A percentile compares a stretch with the other conserved stretches of the same genome.
These are phyloP conservation scores for Lycaon pictus DNA, from an alignment of 2,113 vertebrate genomes.

Conservation along the genomic window DNA sequence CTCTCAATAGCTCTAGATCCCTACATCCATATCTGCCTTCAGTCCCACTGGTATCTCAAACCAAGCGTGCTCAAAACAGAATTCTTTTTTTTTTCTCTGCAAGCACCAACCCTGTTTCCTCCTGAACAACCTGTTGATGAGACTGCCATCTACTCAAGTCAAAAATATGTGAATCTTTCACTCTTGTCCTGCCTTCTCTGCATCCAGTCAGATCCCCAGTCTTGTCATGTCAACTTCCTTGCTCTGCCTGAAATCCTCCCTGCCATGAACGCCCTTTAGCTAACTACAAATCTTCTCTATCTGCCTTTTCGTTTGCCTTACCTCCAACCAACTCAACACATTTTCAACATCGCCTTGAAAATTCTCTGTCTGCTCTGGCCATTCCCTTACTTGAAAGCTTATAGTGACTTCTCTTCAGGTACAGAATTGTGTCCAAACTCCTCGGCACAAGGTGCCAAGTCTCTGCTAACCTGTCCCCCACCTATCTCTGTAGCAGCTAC, in stretches of 20 bases:
- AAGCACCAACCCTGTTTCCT: neutral
- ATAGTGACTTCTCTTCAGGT: neutral
- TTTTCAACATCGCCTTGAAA: neutral
- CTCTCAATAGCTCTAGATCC: neutral
- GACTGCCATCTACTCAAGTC: neutral
- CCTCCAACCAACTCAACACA: neutral
- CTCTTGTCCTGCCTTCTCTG: neutral
- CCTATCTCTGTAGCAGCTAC: neutral
- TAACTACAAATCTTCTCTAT: neutral
- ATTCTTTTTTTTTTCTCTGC: neutral
- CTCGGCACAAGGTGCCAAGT: neutral
- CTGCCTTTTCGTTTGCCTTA: neutral
- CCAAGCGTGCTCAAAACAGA: neutral
- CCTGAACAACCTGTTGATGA: neutral
- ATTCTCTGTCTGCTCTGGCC: neutral
- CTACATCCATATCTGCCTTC: neutral
- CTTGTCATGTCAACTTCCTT: neutral
- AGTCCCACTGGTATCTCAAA: neutral
- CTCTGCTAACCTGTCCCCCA: neutral
- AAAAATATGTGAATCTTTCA: neutral
- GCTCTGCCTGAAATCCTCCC: neutral
- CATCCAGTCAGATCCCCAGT: neutral
- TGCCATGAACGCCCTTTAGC: neutral
- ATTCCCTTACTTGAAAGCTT: neutral
- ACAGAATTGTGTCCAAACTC: neutral